These are phyloP conservation scores for Melipona beecheii DNA, from an alignment of 2,888 invertebrate genomes.

Conservation along the genomic window DNA sequence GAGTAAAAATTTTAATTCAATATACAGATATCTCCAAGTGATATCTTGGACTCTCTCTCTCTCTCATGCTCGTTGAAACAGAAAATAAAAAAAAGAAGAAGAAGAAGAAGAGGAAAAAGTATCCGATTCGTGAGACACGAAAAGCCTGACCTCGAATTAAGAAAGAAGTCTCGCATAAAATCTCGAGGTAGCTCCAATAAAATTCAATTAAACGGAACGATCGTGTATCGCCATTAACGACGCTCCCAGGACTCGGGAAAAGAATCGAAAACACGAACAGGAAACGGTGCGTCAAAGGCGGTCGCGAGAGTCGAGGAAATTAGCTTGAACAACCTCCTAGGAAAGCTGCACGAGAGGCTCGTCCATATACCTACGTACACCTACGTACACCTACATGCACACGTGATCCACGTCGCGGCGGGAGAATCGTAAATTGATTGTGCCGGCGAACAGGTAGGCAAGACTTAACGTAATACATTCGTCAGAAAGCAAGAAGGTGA, in stretches of 20 bases:
- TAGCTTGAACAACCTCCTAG: slow-evolving; percentile 22
- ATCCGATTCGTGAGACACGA: not conserved
- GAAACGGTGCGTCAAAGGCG: slow-evolving; percentile 28
- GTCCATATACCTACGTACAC: not conserved
- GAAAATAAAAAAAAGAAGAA: not conserved
- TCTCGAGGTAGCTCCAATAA: not conserved
- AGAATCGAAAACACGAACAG: slow-evolving; percentile 27
- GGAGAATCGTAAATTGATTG: slow-evolving; percentile 45
- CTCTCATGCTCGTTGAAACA: no score
- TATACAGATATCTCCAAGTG: no score
- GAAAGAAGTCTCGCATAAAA: not conserved
- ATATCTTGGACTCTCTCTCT: no score
- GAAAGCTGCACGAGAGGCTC: slow-evolving; percentile 7
- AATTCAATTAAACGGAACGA: slow-evolving; percentile 5
- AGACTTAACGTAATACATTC: slow-evolving; percentile 37
- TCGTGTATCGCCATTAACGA: not conserved
- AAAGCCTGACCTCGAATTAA: not conserved
- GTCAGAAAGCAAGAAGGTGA: slow-evolving; percentile 50
- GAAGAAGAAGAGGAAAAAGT: no score
- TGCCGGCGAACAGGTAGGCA: slow-evolving; percentile 36
- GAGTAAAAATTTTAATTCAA: no score
- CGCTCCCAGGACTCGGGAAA: not conserved
- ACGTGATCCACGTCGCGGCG: slow-evolving; percentile 8
- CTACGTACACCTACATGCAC: rapidly evolving
- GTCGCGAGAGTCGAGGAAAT: slow-evolving; percentile 29